Percentiles rank a stretch among this genome's conserved stretches.
phyloP scores from a whole-genome alignment of 2,888 invertebrate species.

The Tortrix viridana region DNA sequence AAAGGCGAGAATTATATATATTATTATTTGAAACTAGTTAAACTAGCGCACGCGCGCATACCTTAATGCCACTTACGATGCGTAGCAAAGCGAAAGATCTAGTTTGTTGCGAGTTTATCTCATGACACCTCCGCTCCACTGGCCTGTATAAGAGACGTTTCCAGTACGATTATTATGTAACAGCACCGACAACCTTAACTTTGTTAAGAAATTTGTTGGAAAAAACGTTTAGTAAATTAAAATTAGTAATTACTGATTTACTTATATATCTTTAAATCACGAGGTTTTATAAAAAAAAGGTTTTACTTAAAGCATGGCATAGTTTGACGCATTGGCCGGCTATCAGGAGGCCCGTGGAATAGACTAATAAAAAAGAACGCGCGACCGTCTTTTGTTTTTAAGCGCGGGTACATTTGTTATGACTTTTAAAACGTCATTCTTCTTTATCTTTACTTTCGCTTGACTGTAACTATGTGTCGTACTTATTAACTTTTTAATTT shows the following conservation, averaged over 20 bases:
- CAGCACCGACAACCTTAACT: conserved; percentile 32
- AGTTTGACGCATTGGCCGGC: conserved; percentile 9
- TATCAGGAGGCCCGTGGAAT: neutral
- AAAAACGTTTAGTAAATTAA: no score
- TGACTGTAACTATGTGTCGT: conserved; percentile 45
- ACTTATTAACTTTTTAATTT: conserved; percentile 40
- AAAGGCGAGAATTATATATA: neutral
- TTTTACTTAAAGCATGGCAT: no score
- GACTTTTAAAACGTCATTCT: conserved; percentile 36
- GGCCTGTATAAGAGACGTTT: conserved; percentile 54
- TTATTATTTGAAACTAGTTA: neutral
- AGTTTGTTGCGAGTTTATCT: conserved; percentile 66
- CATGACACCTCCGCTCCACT: conserved; percentile 68
- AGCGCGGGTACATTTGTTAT: conserved; percentile 42
- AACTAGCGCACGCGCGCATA: conserved; percentile 29
- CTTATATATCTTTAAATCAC: no score
- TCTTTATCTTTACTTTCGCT: conserved; percentile 37
- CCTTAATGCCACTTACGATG: conserved; percentile 50
- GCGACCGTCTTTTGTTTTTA: conserved; percentile 41
- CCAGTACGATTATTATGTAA: conserved; percentile 59
- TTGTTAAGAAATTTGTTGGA: no score
- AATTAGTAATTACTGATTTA: no score
- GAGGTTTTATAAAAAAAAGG: no score
- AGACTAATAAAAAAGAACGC: conserved; percentile 7
- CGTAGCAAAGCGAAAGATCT: conserved; percentile 59